Evolutionary conservation across 2,888 invertebrate genomes (phyloP), one percentile per base, ranked within the genome.

Genomic region (Ophion slaviceki): DNA sequence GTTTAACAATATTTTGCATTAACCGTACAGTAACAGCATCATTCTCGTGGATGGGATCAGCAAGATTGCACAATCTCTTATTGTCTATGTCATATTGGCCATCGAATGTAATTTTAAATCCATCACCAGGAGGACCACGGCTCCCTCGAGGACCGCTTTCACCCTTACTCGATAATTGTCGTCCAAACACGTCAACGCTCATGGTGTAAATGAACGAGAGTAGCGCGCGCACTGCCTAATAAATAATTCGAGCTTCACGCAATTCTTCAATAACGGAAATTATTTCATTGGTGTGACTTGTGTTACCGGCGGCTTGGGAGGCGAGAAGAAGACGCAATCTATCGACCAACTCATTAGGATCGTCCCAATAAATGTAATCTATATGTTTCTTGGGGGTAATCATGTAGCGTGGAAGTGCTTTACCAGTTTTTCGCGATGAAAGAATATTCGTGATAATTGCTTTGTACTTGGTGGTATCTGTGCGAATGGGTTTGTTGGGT

Each of bases 61-160:
- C 62, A 8, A 75, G 17, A 64, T 75, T 75, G 53, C 64, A 75
- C 28, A 75, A 47, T 75, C 64, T 45, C 32, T 53, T 66, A 67
- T 66, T 76, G 1, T 66, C 36, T 10, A 76, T 57, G 53, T 76
- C 76, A 57, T 67, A 66, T 67, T 76, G 76, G 47, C 36, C 76
- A 32, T 76, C 57, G 17, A 4, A 2, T 1, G 47, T 64, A 28
- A 76, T 64, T 64, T 76, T 76, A 17, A 76, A 76, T 17, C 75
- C 75, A 14, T 47, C 62, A 62, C 75, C 75, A 7, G 28, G 66
- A 66, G 32, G 66, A 32, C 66, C 66, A 8, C n/a, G 66, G 11
- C 17, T n/a, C 3, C 66, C 66, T 1, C 32, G 11, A 66, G 66
- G 66, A 66, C 36, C 7, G 10, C 20, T 62, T 62, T 1, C 66